Conservation (phyloP, 2,888 invertebrate genomes). For the Tetrapedia diversipes region DNA sequence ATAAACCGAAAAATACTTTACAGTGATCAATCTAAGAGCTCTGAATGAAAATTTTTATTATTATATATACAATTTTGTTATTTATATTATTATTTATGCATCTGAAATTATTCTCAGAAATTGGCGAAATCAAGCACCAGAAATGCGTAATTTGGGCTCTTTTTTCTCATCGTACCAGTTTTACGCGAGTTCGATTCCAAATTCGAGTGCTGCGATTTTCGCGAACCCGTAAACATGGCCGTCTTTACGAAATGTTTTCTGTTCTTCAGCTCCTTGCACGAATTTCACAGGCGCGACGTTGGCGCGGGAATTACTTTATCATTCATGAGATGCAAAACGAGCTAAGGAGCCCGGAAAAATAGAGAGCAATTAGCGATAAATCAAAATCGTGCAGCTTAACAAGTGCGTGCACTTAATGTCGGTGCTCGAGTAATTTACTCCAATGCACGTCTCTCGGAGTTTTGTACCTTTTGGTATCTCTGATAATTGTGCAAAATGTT, state of each 20-base stretch:
- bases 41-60: too few relatives aligned
- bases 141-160: neutral
- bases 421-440: slow-evolving; percentile 41
- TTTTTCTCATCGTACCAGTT: slow-evolving; percentile 23
- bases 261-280: slow-evolving; percentile 37
- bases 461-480: slow-evolving; percentile 21
- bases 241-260: slow-evolving; percentile 20
- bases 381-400: slow-evolving; percentile 73
- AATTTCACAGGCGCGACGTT: slow-evolving; percentile 48
- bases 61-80: too few relatives aligned
- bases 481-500: too few relatives aligned
- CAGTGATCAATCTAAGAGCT: too few relatives aligned
- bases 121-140: too few relatives aligned
- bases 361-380: slow-evolving; percentile 77
- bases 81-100: too few relatives aligned
- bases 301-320: slow-evolving; percentile 73
- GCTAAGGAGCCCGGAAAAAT: slow-evolving; percentile 70
- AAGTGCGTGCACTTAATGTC: slow-evolving; percentile 53
- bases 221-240: slow-evolving; percentile 16
- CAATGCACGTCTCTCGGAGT: slow-evolving; percentile 8
- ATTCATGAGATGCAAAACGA: slow-evolving; percentile 74
- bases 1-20: too few relatives aligned
- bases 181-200: slow-evolving; percentile 11
- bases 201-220: neutral
- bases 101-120: too few relatives aligned